Evolutionary conservation across 1,140 invertebrate species (phyloP), one percentile per base, ranked within the genome.

Genomic region (Lordiphosa clarofinis): DNA sequence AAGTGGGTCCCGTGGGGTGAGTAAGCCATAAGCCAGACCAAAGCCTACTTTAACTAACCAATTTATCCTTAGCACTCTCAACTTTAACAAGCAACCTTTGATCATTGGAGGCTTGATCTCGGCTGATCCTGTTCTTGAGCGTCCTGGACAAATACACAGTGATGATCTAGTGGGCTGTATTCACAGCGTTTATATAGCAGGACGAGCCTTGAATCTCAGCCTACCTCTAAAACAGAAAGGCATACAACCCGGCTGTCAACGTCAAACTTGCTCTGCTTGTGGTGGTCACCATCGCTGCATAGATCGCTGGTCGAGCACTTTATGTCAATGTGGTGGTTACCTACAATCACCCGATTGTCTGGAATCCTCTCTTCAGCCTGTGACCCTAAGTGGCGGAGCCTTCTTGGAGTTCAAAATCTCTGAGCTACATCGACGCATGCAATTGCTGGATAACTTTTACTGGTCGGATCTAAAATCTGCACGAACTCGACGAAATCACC

Each of bases 81-180:
- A 97, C 79, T 97, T 98, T 89, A 96, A 97, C 89, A 95, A 95
- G 63, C 95, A 97, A 81, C 94, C 93, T 0, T 89, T 99, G 42
- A 91, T 95, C 19, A 91, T 99, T 58, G 97, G 97, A 24, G 97
- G 97, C 12, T 88, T 99, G 8, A 90, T 92, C 35, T 93, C 93
- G 44, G 94, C 96, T 0, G 94, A 97, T 89, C 94, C 95, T 1
- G 92, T 98, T 0, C 88, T 97, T 6, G 95, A 97, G 88, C 91
- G 95, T 50, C 94, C 95, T 0, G 96, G 95, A 0, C 96, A 98
- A 90, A 93, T 98, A 15, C 93, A 94, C 62, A 95, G 96, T 0
- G 96, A 98, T 81, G 97, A 98, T 88, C 94, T 98, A 47, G 93
- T 98, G 33, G 97, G 97, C 2, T 98, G 97, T 78, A 92, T 98